Conservation (phyloP, 92 coral and sea anemone genomes). For the Siderastrea radians region DNA sequence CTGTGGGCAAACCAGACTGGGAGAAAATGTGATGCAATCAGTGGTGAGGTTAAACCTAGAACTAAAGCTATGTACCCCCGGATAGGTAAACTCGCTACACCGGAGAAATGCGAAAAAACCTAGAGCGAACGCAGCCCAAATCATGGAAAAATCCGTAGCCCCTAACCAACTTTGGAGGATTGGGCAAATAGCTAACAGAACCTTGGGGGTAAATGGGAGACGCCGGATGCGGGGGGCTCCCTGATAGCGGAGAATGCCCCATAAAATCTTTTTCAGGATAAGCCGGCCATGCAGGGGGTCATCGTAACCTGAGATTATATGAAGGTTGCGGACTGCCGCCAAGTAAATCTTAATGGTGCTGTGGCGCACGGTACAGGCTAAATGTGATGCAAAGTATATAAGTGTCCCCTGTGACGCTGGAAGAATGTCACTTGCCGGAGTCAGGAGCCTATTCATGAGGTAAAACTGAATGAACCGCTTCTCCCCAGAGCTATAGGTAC, state of each 20-base stretch:
- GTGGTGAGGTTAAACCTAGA: neutral
- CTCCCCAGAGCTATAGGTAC: neutral
- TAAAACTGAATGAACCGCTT: neutral
- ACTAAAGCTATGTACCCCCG: neutral
- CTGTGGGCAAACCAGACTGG: neutral
- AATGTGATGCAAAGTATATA: neutral
- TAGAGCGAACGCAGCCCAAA: too few species aligned
- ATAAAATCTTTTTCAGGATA: neutral
- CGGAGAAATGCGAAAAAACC: too few species aligned
- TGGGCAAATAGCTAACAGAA: neutral
- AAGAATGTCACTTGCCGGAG: neutral
- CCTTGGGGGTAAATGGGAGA: neutral
- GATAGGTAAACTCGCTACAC: too few species aligned
- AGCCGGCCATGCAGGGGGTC: neutral
- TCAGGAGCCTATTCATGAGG: neutral
- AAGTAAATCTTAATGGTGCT: too few species aligned
- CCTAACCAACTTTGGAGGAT: too few species aligned
- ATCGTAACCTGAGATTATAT: neutral
- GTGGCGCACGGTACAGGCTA: neutral
- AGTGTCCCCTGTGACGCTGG: neutral
- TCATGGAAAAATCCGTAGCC: too few species aligned
- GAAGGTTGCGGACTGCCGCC: neutral
- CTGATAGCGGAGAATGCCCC: neutral
- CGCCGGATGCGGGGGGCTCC: neutral
- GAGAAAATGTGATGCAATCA: neutral